These are phyloP conservation scores for Monomorium pharaonis DNA, from an alignment of 1,140 invertebrate species.

Conservation along the genomic window DNA sequence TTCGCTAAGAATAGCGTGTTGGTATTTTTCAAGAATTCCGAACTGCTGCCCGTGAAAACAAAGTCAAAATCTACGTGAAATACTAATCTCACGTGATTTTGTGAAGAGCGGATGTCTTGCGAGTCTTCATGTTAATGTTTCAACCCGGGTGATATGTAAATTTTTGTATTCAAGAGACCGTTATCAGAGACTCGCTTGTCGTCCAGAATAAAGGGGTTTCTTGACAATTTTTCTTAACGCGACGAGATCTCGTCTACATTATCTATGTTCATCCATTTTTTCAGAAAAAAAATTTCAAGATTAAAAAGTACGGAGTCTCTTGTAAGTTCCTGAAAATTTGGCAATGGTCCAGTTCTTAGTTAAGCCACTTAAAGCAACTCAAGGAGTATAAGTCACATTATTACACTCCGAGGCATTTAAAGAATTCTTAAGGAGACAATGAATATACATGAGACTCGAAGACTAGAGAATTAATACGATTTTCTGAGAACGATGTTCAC, in stretches of 20 bases:
- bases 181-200: neutral
- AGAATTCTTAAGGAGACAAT: neutral
- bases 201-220: neutral
- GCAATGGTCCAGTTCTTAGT: neutral
- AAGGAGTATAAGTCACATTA: conserved; percentile 11
- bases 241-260: neutral
- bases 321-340: neutral
- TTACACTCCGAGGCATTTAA: neutral
- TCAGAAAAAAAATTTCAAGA: neutral
- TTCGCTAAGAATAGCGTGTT: neutral
- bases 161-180: neutral
- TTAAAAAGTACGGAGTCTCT: neutral
- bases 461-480: neutral
- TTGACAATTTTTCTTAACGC: conserved; percentile 11
- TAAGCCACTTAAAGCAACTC: conserved; percentile 4
- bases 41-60: neutral
- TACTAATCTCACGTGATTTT: neutral
- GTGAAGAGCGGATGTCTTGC: neutral
- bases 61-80: neutral
- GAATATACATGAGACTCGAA: neutral
- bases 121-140: neutral
- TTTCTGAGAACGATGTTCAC: neutral
- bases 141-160: conserved; percentile 14
- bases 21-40: neutral
- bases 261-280: neutral